These are phyloP conservation scores for Cygnus atratus DNA, from an alignment of 2,113 vertebrate genomes.

Conservation along the genomic window DNA sequence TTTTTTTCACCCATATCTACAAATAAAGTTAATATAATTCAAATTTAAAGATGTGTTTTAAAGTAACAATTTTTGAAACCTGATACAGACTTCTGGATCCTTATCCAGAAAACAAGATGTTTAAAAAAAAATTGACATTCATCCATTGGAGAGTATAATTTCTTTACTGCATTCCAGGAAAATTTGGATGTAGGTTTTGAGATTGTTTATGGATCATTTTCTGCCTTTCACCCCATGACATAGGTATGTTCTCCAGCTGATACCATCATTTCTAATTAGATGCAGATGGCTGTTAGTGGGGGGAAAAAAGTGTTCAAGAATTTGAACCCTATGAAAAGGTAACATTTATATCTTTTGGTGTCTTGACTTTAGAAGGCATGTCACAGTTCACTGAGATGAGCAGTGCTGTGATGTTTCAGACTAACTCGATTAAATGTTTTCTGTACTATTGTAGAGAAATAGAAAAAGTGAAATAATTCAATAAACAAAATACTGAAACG, in stretches of 20 bases:
- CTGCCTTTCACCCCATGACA: conserved; percentile 18
- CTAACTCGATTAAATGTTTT: background rate
- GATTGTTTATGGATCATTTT: conserved; percentile 51
- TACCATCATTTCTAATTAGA: conserved; percentile 48
- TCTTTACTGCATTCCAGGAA: conserved; percentile 22
- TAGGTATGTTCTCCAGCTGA: conserved; percentile 45
- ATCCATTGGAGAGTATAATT: background rate
- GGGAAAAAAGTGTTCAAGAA: background rate
- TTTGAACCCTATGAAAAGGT: conserved; percentile 8
- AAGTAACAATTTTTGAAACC: background rate
- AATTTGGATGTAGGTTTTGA: conserved; percentile 23
- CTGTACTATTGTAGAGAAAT: background rate
- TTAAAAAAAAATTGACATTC: background rate
- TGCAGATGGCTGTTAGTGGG: conserved; percentile 27
- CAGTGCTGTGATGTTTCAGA: background rate
- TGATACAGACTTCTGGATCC: background rate
- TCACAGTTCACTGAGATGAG: background rate
- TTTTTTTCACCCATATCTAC: background rate
- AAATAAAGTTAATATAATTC: background rate
- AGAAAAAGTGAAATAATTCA: background rate
- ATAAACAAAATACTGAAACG: background rate
- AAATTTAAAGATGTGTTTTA: background rate
- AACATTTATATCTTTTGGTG: background rate
- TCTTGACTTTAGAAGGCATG: background rate
- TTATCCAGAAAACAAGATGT: background rate